Conservation (phyloP, 2,888 invertebrate species). For the Ormyrus nitidulus region DNA sequence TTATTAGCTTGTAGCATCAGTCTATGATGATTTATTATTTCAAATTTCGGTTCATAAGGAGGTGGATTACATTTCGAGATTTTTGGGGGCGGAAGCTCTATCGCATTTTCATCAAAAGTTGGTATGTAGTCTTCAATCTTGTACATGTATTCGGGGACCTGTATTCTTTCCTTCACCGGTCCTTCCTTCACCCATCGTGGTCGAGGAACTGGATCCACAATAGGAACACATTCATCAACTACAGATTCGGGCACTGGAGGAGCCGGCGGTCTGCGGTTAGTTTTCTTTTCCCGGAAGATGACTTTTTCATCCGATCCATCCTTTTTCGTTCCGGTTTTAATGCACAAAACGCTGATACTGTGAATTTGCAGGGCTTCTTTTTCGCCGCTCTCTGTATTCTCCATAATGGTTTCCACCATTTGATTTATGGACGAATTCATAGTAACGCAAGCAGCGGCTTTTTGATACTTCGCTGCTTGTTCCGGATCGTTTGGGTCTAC, state of each 20-base stretch:
- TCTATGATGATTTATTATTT: constrained; percentile 64
- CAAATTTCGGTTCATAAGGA: too few species aligned
- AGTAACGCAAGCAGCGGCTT: constrained; percentile 64
- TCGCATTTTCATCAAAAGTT: constrained; percentile 11
- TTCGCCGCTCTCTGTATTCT: constrained; percentile 67
- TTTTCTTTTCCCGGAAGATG: constrained; percentile 68
- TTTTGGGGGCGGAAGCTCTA: too few species aligned
- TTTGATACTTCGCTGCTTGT: constrained; percentile 57
- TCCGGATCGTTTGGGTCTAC: constrained; percentile 60
- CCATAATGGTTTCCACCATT: constrained; percentile 65
- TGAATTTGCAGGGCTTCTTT: constrained; percentile 66
- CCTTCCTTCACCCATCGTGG: constrained; percentile 59
- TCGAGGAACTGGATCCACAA: constrained; percentile 63
- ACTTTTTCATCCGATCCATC: constrained; percentile 64
- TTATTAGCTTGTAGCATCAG: constrained; percentile 65
- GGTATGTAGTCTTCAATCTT: constrained; percentile 58
- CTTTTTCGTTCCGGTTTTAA: constrained; percentile 63
- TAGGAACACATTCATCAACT: constrained; percentile 51
- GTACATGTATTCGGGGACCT: constrained; percentile 67
- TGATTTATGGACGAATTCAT: constrained; percentile 71
- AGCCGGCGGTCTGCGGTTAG: constrained; percentile 65
- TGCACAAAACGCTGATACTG: constrained; percentile 66
- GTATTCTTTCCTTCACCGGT: constrained; percentile 54
- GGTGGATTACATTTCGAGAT: too few species aligned
- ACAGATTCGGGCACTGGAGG: background rate